phyloP scores from a whole-genome alignment of 92 coral and sea anemone genomes.

The Paragorgia papillata region DNA sequence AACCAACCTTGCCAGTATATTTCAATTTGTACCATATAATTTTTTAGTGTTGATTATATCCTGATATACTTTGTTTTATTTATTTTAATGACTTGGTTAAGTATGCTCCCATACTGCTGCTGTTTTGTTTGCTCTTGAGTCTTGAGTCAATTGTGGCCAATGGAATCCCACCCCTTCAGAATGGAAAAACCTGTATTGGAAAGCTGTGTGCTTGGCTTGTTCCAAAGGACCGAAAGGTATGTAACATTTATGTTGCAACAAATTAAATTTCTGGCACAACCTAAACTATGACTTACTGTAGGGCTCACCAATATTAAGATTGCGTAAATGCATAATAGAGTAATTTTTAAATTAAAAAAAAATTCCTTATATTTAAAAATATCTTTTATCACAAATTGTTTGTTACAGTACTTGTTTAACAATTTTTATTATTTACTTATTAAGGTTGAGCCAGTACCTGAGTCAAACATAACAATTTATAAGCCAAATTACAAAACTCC shows the following conservation, averaged over 20 bases:
- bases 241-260: background rate
- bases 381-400: too few species aligned
- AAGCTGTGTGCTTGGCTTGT: constrained; percentile 42
- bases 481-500: constrained; percentile 32
- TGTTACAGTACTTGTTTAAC: background rate
- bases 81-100: constrained; percentile 44
- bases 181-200: constrained; percentile 38
- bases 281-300: too few species aligned
- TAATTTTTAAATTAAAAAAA: too few species aligned
- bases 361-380: too few species aligned
- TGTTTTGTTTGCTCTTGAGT: constrained; percentile 40
- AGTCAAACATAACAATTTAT: too few species aligned
- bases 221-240: constrained; percentile 35
- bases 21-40: too few species aligned
- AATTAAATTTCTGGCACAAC: too few species aligned
- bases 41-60: background rate
- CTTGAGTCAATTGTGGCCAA: constrained; percentile 40
- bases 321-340: constrained; percentile 4
- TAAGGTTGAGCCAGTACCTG: constrained; percentile 46
- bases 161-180: constrained; percentile 29
- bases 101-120: constrained; percentile 44
- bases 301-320: too few species aligned
- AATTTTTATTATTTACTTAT: background rate
- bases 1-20: too few species aligned
- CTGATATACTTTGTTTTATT: background rate